These are phyloP conservation scores for Chymomyza caudatula DNA, from an alignment of 2,888 invertebrate genomes.

Conservation along the genomic window DNA sequence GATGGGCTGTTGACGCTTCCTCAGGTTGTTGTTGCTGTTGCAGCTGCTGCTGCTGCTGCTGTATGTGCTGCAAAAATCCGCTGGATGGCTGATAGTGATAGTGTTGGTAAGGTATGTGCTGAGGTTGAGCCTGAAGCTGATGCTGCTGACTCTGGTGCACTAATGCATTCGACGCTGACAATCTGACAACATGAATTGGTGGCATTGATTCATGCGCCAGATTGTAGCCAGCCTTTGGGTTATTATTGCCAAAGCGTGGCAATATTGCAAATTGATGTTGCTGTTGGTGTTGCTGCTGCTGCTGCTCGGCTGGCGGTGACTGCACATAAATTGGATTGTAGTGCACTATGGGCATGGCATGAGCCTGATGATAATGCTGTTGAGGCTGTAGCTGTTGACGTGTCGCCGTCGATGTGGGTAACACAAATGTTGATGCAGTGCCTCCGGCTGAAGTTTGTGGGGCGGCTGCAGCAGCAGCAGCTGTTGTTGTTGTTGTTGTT, in stretches of 20 bases:
- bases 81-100: neutral
- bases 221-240: constrained; percentile 58
- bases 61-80: neutral
- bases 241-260: constrained; percentile 65
- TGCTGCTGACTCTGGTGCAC: constrained; percentile 37
- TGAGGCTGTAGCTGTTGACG: constrained; percentile 2
- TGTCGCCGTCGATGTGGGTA: constrained; percentile 9
- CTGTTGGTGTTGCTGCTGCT: constrained; percentile 42
- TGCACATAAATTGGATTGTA: constrained; percentile 70
- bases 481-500: constrained; percentile 38
- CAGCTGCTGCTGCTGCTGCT: constrained; percentile 10
- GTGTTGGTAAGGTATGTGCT: constrained; percentile 29
- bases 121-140: constrained; percentile 29
- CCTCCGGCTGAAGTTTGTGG: constrained; percentile 31
- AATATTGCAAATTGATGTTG: constrained; percentile 64
- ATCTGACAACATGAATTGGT: constrained; percentile 62
- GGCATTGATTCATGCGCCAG: constrained; percentile 57
- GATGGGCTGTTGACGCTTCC: neutral
- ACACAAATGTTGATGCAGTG: constrained; percentile 3
- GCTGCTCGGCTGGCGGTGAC: constrained; percentile 51
- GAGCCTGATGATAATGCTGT: constrained; percentile 19
- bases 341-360: constrained; percentile 54
- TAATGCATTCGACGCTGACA: constrained; percentile 57
- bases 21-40: constrained; percentile 1
- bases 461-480: constrained; percentile 29